Base-by-base conservation (phyloP, 1,140 invertebrate genomes). In the Dinothrombium tinctorium region DNA sequence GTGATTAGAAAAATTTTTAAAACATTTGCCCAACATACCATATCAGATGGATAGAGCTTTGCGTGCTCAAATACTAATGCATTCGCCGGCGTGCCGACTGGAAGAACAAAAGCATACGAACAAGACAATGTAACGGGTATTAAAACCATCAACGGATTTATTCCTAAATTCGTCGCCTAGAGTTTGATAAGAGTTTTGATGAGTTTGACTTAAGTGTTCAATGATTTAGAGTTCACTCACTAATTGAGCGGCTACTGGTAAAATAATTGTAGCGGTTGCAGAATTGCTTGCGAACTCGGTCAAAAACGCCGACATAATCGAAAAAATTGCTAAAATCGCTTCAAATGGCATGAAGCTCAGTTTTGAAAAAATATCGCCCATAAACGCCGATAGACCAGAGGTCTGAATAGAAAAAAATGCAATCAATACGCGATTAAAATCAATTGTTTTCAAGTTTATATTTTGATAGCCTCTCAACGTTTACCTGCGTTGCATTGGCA, bases 241-340 rank as follows among this genome's bases (percentile, higher is more conserved):
- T 68, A 82, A 71, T 55, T 80, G 71, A 23, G 72, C 71, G 22
- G 81, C 54, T 2, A 83, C 74, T 2, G 80, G 80, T 36, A 83
- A 54, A 29, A 83, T 66, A 9, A 80, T 72, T 51, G 80, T 81
- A n/a, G 77, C 76, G 17, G 79, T 73, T 17, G 78, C 79, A 0
- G 79, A 72, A 54, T 83, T 84, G 8, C 74, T 76, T 0, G 74
- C 76, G 51, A 84, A 74, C 55, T 82, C 78, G 0, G 80, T 83
- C 24, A 80, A 54, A 38, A 71, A 58, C 37, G 45, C 68, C 51
- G 47, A 67, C 56, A 47, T 63, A 3, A 58, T 23, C 31, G 55
- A 56, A 8, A 63, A 47, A n/a, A 62, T 47, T 1, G 59, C 42
- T 2, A 60, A 50, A 15, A 64, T 54, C 2, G 52, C 46, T 6